Base-by-base conservation (phyloP, 2,888 invertebrate genomes). In the Phortica okadai region DNA sequence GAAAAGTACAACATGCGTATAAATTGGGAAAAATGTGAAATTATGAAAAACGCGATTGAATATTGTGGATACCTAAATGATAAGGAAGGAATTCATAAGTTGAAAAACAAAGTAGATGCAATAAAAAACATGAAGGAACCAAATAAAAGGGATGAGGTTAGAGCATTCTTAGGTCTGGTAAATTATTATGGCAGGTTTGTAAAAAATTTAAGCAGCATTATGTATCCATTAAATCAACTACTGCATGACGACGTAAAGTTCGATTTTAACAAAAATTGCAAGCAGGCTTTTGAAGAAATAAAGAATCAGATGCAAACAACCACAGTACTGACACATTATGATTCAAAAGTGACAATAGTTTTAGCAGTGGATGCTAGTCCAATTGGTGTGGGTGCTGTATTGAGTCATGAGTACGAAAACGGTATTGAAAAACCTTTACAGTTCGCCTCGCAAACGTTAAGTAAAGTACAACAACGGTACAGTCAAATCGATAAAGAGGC, bases 381-480 rank as follows among this genome's bases (percentile, higher is more conserved):
- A 5, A 80, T 77, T 41, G 86, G 82, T 0, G 82, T 88, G 8
- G 86, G 85, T 0, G 87, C 91, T 3, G 90, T 91, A 6, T 74
- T 91, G n/a, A 84, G 84, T 3, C 90, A 91, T 76, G 78, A 80
- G 25, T 83, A 81, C 66, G 75, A 77, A 45, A 86, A 91, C 80
- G 88, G 89, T 16, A 77, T 80, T n/a, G 90, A 91, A 77, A 78
- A 86, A 66, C 91, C 90, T 3, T 88, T 91, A 54, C 83, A 86
- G 11, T 91, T 86, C 82, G 90, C 81, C 91, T 86, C 82, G 90
- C 81, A 81, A 83, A 90, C 82, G 62, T 83, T 86, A 4, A 76
- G 59, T 3, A 44, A 25, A 3, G 73, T 66, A 11, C 81, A 83
- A 54, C 79, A 80, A 54, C 62, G 75, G 1, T 82, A 82, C 44